These are phyloP conservation scores for Laothoe populi DNA, from an alignment of 2,888 invertebrate genomes.

Conservation along the genomic window DNA sequence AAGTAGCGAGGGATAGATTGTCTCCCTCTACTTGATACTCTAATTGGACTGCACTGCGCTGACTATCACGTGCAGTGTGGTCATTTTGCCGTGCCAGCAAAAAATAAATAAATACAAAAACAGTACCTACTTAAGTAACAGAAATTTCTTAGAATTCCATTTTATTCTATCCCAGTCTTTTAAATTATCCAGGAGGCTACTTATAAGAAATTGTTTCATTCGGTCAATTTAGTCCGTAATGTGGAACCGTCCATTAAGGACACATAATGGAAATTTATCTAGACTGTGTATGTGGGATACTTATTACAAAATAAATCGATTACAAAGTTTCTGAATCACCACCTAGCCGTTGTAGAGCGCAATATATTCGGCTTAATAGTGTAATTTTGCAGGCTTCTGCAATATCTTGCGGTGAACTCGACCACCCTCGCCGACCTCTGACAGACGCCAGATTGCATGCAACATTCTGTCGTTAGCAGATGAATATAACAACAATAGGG, in stretches of 20 bases:
- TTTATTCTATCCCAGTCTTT: not conserved
- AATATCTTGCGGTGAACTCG: conserved; percentile 64
- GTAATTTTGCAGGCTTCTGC: conserved; percentile 65
- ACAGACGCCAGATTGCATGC: conserved; percentile 56
- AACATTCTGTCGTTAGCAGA: conserved; percentile 46
- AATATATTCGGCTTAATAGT: conserved; percentile 56
- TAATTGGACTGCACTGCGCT: no score
- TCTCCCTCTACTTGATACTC: no score
- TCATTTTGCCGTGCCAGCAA: no score
- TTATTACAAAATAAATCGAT: conserved; percentile 25
- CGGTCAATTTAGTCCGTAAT: conserved; percentile 4
- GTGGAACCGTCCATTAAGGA: conserved; percentile 38
- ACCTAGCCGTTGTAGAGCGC: conserved; percentile 19
- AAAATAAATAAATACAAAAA: no score
- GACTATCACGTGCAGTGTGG: no score
- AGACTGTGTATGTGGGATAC: conserved; percentile 13
- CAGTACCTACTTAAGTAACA: no score
- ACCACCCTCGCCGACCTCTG: conserved; percentile 51
- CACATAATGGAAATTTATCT: conserved; percentile 20
- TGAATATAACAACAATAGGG: conserved; percentile 36
- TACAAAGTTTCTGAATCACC: conserved; percentile 23
- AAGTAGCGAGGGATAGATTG: no score
- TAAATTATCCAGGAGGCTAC: conserved; percentile 27
- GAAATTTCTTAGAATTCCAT: no score
- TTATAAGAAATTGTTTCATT: not conserved